Percentiles rank a stretch among this genome's conserved stretches.
These are phyloP conservation scores for Aix galericulata DNA, from an alignment of 2,113 vertebrate genomes.

Conservation along the genomic window DNA sequence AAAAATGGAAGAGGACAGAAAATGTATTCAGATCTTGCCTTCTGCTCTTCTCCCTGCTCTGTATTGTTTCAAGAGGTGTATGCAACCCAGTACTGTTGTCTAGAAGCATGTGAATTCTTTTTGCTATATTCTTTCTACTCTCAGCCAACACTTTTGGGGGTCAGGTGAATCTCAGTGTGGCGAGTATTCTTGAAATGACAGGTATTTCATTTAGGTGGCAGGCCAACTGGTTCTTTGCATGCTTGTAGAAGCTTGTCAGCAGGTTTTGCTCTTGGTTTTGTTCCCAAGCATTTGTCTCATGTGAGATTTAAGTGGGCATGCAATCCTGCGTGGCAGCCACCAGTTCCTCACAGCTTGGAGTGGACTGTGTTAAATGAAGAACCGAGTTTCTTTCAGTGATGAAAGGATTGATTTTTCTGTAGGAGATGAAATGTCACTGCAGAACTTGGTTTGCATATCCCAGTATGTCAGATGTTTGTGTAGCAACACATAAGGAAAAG, in stretches of 20 bases:
- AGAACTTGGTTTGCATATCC: background rate
- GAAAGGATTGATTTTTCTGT: background rate
- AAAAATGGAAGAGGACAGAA: background rate
- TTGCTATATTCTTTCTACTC: background rate
- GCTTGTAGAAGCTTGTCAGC: background rate
- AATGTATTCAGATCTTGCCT: background rate
- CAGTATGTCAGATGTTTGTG: background rate
- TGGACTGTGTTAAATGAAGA: background rate
- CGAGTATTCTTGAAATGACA: background rate
- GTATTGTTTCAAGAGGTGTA: background rate
- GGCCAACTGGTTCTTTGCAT: background rate
- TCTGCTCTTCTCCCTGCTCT: background rate
- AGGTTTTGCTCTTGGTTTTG: background rate
- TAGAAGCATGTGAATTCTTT: background rate
- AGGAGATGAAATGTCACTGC: background rate
- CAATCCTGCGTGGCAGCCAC: background rate
- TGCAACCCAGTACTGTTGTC: background rate
- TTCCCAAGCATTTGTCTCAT: background rate
- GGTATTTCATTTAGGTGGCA: background rate
- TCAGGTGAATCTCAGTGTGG: background rate
- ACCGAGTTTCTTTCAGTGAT: background rate
- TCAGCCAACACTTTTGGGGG: background rate
- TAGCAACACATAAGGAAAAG: background rate
- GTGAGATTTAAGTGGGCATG: background rate
- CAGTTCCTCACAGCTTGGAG: background rate